Evolutionary conservation across 2,113 vertebrate genomes (phyloP).

Genomic region (Myanophis thanlyinensis): DNA sequence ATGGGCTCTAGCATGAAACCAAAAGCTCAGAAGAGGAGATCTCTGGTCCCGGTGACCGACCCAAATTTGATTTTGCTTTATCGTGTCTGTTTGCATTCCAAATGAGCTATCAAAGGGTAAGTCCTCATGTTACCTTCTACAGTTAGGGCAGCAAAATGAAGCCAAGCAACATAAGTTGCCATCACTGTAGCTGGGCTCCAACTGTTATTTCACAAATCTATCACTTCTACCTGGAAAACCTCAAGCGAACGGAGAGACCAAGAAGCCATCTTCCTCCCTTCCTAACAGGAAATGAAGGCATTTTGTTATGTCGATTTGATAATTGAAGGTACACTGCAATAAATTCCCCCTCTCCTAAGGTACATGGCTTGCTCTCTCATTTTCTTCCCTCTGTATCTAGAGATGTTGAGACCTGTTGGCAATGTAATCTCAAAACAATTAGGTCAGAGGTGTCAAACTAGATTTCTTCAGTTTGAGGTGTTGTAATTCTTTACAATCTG

Average conservation of each 20-base stretch:
- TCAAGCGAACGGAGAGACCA: neutral
- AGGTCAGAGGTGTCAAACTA: too few relatives aligned
- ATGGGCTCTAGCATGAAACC: too few relatives aligned
- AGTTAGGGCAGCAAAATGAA: neutral
- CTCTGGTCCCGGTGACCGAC: too few relatives aligned
- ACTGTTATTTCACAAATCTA: neutral
- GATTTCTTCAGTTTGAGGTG: too few relatives aligned
- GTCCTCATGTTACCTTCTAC: neutral
- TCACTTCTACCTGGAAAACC: neutral
- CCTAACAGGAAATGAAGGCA: neutral
- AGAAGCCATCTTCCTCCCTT: neutral
- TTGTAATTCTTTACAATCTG: too few relatives aligned
- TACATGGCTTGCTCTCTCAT: neutral
- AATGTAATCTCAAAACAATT: neutral
- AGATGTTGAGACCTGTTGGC: neutral
- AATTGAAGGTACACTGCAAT: neutral
- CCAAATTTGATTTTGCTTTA: neutral
- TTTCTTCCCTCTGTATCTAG: neutral
- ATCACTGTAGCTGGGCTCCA: neutral
- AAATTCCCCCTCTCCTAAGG: neutral
- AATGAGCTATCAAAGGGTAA: neutral
- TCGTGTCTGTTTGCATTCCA: neutral
- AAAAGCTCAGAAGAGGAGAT: too few relatives aligned
- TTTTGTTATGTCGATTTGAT: neutral
- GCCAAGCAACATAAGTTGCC: neutral